Evolutionary conservation across 2,888 invertebrate species (phyloP), one percentile per base, ranked within the genome.

Genomic region (Alviniconcha strummeri): DNA sequence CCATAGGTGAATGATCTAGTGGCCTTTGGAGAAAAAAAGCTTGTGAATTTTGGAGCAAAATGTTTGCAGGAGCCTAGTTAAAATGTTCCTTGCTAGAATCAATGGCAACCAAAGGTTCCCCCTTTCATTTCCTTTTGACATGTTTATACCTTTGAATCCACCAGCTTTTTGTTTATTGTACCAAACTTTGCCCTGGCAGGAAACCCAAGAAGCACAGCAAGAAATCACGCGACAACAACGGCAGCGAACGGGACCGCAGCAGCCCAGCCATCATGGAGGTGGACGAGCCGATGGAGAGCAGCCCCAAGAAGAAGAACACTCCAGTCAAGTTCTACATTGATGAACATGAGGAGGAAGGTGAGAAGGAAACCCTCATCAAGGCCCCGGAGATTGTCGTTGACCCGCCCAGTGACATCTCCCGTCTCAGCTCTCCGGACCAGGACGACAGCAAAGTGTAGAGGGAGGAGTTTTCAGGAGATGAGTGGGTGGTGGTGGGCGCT

Each of bases 271-370:
- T 69, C 67, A 78, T 82, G 75, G 86, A 87, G 67, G 84, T 81
- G 72, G 82, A 84, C 55, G 80, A 84, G 57, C 71, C 75, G 4
- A 17, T 17, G 17, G 72, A 74, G 74, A 57, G 72, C 83, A 83
- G 75, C 67, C 69, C 84, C 19, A 86, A 82, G 72, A 89, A 89
- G 82, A 89, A 89, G 79, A 89, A 88, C 64, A 81, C 84, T 9
- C 88, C 89, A 0, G 90, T 90, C 71, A 87, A 88, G 75, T 91
- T 91, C 84, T 91, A 91, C 87, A 91, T 91, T 36, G 91, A 91
- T 57, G 91, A 91, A 17, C 85, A 85, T 52, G 88, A 88, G 56
- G 86, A 86, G 19, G 85, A 86, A 15, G 86, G 84, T 4, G 91
- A 90, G 82, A 88, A 88, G 60, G 89, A 89, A 55, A 87, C 86